Conservation (phyloP, 2,888 invertebrate genomes). For the Falcaria lacertinaria region DNA sequence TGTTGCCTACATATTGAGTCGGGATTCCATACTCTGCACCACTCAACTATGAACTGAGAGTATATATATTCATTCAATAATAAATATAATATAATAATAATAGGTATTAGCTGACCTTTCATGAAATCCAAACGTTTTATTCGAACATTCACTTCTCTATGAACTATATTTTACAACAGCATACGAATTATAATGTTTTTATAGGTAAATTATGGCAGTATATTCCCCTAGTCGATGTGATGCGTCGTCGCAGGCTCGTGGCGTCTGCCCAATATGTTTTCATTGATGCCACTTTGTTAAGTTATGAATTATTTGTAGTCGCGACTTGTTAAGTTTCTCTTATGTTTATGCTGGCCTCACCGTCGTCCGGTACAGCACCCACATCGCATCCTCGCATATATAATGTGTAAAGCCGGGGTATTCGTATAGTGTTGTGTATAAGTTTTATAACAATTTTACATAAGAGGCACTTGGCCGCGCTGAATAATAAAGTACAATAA, state of each 20-base stretch:
- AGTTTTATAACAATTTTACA: conserved; percentile 74
- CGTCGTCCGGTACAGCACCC: background rate
- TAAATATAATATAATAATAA: background rate
- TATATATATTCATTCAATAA: background rate
- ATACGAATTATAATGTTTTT: background rate
- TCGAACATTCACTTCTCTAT: background rate
- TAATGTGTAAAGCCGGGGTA: conserved; percentile 45
- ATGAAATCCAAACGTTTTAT: conserved; percentile 1
- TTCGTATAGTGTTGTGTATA: conserved; percentile 56
- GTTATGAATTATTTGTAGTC: conserved; percentile 10
- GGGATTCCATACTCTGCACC: conserved; percentile 20
- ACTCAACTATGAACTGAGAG: too few relatives aligned
- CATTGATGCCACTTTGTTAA: conserved; percentile 29
- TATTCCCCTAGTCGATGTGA: background rate
- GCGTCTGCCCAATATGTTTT: conserved; percentile 42
- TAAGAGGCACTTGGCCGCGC: conserved; percentile 62
- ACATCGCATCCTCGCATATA: conserved; percentile 7
- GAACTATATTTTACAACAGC: background rate
- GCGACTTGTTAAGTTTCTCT: conserved; percentile 27
- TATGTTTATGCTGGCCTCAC: background rate
- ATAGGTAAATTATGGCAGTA: conserved; percentile 4
- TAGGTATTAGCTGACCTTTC: background rate
- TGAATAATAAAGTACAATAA: conserved; percentile 72
- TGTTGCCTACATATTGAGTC: conserved; percentile 19
- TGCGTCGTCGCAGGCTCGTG: conserved; percentile 1